Percentiles rank a stretch among this genome's conserved stretches.
Conservation (phyloP, 2,888 invertebrate species). For the Agriopis aurantiaria region DNA sequence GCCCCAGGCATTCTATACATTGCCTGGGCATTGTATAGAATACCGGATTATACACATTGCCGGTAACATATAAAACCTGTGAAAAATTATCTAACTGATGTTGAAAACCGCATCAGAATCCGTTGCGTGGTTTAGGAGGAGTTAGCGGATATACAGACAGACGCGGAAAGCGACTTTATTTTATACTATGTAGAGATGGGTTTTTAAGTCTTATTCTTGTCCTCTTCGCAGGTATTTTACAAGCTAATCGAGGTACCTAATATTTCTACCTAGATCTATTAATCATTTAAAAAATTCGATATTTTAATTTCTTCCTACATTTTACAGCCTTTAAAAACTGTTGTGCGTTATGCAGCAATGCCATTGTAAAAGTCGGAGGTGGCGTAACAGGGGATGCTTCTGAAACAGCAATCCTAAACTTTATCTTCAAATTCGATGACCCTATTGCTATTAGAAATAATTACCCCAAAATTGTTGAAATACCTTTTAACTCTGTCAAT, state of each 20-base stretch:
- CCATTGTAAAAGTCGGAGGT: slow-evolving; percentile 94
- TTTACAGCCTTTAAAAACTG: slow-evolving; percentile 94
- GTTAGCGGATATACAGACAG: too few relatives aligned
- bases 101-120: too few relatives aligned
- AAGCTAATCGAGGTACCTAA: slow-evolving; percentile 60
- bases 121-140: too few relatives aligned
- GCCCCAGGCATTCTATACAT: too few relatives aligned
- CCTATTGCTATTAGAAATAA: slow-evolving; percentile 91
- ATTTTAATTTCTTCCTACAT: slow-evolving; percentile 49
- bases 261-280: background rate
- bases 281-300: background rate
- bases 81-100: too few relatives aligned
- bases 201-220: background rate
- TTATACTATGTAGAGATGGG: background rate
- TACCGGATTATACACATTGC: too few relatives aligned
- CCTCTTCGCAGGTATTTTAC: slow-evolving; percentile 60
- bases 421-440: slow-evolving; percentile 88
- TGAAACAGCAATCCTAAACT: slow-evolving; percentile 95
- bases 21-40: too few relatives aligned
- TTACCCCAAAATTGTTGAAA: slow-evolving; percentile 94
- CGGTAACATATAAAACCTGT: too few relatives aligned
- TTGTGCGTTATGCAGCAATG: slow-evolving; percentile 97
- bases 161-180: too few relatives aligned
- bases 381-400: slow-evolving; percentile 95
- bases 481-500: slow-evolving; percentile 97